phyloP scores from a whole-genome alignment of 1,140 invertebrate genomes.

The Hypsibius dujardini region DNA sequence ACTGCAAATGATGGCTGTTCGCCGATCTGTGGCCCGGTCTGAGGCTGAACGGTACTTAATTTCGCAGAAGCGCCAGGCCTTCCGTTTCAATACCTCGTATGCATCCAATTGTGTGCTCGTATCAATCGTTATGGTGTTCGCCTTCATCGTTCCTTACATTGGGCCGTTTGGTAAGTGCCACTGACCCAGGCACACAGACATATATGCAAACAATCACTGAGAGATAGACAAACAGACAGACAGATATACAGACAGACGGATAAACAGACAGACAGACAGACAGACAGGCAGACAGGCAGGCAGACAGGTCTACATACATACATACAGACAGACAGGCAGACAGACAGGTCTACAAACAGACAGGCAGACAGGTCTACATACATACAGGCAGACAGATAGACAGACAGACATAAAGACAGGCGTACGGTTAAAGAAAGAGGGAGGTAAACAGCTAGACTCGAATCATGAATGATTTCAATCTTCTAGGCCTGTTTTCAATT shows the following conservation, averaged over 20 bases:
- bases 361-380: no score
- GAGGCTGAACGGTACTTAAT: not conserved
- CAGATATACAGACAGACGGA: no score
- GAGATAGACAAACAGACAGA: not conserved
- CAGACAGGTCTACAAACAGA: no score
- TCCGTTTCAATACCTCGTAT: not conserved
- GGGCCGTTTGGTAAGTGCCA: not conserved
- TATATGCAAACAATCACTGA: not conserved
- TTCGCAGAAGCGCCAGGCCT: not conserved
- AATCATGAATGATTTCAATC: not conserved
- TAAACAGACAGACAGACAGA: no score
- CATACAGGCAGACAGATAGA: no score
- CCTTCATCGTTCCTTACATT: slow-evolving; percentile 1
- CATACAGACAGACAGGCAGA: no score
- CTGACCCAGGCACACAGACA: no score
- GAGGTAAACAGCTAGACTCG: not conserved
- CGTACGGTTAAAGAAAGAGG: no score
- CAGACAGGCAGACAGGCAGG: no score
- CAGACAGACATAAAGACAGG: no score
- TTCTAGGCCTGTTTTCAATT: not conserved
- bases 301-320: no score
- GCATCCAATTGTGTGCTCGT: not conserved
- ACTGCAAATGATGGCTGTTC: not conserved
- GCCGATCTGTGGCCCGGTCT: not conserved
- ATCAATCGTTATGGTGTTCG: not conserved